Evolutionary conservation across 1,140 invertebrate species (phyloP), one percentile per base, ranked within the genome.

Genomic region (Ctenoplectra terminalis): DNA sequence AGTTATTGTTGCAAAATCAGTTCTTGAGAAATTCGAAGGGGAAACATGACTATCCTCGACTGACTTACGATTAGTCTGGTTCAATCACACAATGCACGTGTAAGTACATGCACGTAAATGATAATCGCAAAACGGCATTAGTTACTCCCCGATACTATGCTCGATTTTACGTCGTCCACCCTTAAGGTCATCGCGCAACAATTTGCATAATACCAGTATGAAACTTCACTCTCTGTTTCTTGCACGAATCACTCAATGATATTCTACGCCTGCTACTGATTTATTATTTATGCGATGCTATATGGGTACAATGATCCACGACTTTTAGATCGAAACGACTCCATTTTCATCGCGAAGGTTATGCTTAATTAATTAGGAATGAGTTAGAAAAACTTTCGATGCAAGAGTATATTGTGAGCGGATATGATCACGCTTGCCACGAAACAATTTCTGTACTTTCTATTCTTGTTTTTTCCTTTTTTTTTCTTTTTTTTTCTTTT

Each of bases 171-270:
- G n/a, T n/a, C 61, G 29, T 46, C 37, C 63, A 23, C 58, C 17
- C 37, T 63, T 43, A 54, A 40, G 60, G 54, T 54, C 31, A 23
- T 46, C 37, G 69, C 34, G 58, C 46, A 13, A 60, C 50, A 5
- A 80, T 80, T 72, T 63, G 46, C 69, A 46, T 34, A 72, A 80
- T 37, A n/a, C 58, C n/a, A 4, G 26, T 31, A 40, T 23, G 31
- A 46, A 43, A 46, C 37, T 58, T 23, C 40, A 29, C 9, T n/a
- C n/a, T n/a, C 9, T 67, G 40, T 26, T 15, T 26, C 26, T 37
- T n/a, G 46, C 34, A 40, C 37, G 58, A 80, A 63, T 63, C 77
- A 37, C 56, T 34, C 26, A 20, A 17, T 26, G 56, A 31, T 17
- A n/a, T 17, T 46, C 31, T 29, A 64, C 34, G 61, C 64, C 72